Percentiles rank a stretch among this genome's conserved stretches.
Evolutionary conservation across 92 coral and sea anemone genomes (phyloP).

Genomic region (Scolanthus callimorphus): DNA sequence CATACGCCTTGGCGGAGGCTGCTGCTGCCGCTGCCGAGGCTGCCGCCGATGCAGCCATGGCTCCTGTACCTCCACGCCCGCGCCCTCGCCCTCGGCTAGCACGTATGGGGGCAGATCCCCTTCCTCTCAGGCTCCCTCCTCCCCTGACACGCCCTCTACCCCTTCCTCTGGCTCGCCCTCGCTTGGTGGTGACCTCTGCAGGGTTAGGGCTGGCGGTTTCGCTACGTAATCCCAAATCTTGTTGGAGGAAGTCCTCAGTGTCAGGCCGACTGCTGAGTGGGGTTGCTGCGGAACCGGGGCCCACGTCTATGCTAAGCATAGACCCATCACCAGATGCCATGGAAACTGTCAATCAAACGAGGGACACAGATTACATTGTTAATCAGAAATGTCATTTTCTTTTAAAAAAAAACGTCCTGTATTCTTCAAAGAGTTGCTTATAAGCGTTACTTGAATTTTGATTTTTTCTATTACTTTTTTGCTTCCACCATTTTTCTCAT

Average conservation of each 20-base stretch:
- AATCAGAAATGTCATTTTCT: too few relatives aligned
- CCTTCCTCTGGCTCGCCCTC: conserved; percentile 87
- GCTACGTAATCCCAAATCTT: conserved; percentile 53
- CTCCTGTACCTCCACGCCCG: conserved; percentile 94
- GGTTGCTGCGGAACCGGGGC: conserved; percentile 51
- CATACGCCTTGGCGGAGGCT: conserved; percentile 97
- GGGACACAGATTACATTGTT: too few relatives aligned
- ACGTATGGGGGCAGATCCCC: conserved; percentile 72
- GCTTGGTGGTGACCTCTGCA: conserved; percentile 40
- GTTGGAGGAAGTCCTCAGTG: conserved; percentile 55
- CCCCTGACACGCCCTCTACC: conserved; percentile 87
- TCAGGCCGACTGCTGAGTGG: conserved; percentile 71
- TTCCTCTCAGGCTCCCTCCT: conserved; percentile 55
- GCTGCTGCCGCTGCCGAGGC: conserved; percentile 99
- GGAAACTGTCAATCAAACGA: conserved; percentile 51
- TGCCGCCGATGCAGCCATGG: conserved; percentile 97
- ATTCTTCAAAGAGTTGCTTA: too few relatives aligned
- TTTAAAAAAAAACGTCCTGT: too few relatives aligned
- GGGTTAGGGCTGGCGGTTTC: conserved; percentile 73
- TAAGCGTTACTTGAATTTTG: too few relatives aligned
- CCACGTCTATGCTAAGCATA: conserved; percentile 43
- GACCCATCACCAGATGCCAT: conserved; percentile 90
- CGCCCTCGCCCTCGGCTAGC: conserved; percentile 92
- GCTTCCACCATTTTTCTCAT: too few relatives aligned
- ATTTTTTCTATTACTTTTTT: too few relatives aligned